phyloP scores from a whole-genome alignment of 2,888 invertebrate species.

The Xylota sylvarum region DNA sequence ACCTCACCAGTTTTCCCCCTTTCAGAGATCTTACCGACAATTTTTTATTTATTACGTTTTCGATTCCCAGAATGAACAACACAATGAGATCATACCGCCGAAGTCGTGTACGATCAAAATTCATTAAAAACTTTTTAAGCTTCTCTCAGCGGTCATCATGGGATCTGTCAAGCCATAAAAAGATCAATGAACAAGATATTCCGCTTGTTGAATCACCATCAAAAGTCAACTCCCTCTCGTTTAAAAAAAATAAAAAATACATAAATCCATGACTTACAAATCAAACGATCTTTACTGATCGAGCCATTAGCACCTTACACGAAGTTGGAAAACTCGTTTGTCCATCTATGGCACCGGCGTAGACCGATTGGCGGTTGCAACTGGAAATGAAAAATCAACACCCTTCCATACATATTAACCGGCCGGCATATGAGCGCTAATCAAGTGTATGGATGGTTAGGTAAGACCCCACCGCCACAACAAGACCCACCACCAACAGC shows the following conservation, averaged over 20 bases:
- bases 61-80: neutral
- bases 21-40: neutral
- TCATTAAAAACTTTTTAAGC: conserved; percentile 7
- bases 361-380: conserved; percentile 71
- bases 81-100: conserved; percentile 46
- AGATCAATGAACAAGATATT: conserved; percentile 60
- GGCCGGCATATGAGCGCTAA: conserved; percentile 39
- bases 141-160: conserved; percentile 19
- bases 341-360: conserved; percentile 66
- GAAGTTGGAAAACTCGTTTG: conserved; percentile 71
- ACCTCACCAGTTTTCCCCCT: neutral
- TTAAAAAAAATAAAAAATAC: neutral
- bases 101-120: conserved; percentile 23
- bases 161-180: conserved; percentile 20
- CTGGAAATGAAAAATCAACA: conserved; percentile 37
- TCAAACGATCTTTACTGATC: conserved; percentile 61
- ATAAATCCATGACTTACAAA: conserved; percentile 6
- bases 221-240: neutral
- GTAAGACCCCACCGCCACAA: neutral
- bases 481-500: conserved; percentile 5
- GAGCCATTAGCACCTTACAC: conserved; percentile 44
- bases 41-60: conserved; percentile 11
- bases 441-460: conserved; percentile 14
- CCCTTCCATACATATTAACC: conserved; percentile 32
- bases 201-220: conserved; percentile 19